A percentile compares a stretch with the other conserved stretches of the same genome.
phyloP scores from a whole-genome alignment of 2,113 vertebrate species.

The Thunnus thynnus region DNA sequence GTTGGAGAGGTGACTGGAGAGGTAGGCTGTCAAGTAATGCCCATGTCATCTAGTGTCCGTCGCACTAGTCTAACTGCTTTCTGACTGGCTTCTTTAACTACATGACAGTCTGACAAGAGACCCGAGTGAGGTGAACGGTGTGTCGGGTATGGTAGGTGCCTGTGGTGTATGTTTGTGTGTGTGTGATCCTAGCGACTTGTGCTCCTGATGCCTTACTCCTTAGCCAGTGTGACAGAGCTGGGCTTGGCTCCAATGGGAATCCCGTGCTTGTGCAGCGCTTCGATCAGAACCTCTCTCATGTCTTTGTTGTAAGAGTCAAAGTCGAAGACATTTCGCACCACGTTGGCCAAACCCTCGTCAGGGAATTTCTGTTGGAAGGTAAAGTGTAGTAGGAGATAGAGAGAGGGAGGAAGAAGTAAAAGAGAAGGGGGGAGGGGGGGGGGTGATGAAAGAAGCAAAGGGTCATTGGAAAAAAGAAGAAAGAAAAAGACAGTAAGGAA shows the following conservation, averaged over 20 bases:
- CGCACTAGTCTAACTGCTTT: too few relatives aligned
- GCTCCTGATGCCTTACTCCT: constrained; percentile 92
- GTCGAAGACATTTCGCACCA: constrained; percentile 97
- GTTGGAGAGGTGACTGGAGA: too few relatives aligned
- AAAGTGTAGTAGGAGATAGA: not conserved
- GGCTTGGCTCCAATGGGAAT: constrained; percentile 96
- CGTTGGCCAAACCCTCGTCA: constrained; percentile 92
- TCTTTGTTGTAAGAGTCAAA: constrained; percentile 98
- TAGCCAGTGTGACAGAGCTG: constrained; percentile 92
- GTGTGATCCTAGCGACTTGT: not conserved
- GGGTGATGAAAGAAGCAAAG: constrained; percentile 22
- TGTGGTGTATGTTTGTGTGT: not conserved
- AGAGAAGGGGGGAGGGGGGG: not conserved
- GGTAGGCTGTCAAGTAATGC: not conserved
- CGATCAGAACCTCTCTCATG: constrained; percentile 91
- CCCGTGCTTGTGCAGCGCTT: constrained; percentile 93
- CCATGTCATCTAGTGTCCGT: too few relatives aligned
- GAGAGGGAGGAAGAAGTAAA: not conserved
- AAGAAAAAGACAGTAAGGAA: not conserved
- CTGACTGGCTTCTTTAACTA: not conserved
- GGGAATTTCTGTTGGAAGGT: constrained; percentile 91
- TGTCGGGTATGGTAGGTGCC: not conserved
- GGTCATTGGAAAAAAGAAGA: not conserved
- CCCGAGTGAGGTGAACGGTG: too few relatives aligned
- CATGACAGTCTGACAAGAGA: not conserved